Evolutionary conservation across 2,113 vertebrate genomes (phyloP).

Genomic region (Emydocephalus ijimae): DNA sequence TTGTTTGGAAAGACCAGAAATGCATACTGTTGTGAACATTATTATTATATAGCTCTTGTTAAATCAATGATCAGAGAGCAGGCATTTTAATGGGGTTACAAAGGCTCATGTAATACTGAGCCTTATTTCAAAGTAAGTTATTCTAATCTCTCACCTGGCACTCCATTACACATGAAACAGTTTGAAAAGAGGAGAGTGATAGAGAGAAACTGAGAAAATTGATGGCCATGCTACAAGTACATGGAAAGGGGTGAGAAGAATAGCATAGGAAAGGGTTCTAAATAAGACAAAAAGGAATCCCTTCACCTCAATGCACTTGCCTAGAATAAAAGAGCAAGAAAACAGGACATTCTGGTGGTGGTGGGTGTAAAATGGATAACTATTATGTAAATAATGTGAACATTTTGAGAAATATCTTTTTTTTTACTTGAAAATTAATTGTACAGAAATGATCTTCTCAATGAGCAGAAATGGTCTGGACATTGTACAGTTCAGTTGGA

Average conservation of each 20-base stretch:
- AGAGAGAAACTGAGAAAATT: neutral
- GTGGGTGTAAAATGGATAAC: neutral
- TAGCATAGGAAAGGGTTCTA: neutral
- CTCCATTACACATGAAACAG: neutral
- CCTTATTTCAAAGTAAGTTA: neutral
- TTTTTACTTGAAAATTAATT: neutral
- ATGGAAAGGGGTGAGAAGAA: neutral
- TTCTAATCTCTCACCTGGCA: neutral
- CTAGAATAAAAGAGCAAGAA: neutral
- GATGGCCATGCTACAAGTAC: neutral
- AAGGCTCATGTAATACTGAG: neutral
- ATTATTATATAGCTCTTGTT: neutral
- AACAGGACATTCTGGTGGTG: neutral
- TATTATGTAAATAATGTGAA: neutral
- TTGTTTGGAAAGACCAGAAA: neutral
- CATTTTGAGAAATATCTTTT: too few relatives aligned
- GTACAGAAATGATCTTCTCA: neutral
- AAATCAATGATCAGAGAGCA: neutral
- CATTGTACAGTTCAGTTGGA: neutral
- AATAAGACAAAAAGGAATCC: neutral
- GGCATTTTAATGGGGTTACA: neutral
- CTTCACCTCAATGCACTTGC: neutral
- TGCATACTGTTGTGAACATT: neutral
- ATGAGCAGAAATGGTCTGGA: neutral
- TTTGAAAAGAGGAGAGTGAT: neutral